Evolutionary conservation across 2,888 invertebrate species (phyloP).

Genomic region (Crematogaster levior): DNA sequence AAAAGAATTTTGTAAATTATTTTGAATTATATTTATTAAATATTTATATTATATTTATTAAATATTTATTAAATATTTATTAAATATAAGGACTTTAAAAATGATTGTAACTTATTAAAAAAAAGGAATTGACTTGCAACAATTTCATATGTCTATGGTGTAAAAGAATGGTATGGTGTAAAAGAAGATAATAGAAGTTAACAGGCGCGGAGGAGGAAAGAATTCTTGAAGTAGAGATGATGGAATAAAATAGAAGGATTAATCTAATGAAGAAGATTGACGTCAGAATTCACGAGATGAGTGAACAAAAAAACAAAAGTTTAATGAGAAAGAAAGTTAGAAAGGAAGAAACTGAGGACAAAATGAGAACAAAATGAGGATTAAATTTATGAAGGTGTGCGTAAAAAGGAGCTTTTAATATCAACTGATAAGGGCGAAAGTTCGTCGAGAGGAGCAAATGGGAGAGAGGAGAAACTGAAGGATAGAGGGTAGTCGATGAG

Average conservation of each 20-base stretch:
- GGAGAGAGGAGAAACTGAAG: too few species aligned
- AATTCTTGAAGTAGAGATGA: neutral
- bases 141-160: neutral
- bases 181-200: neutral
- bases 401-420: constrained; percentile 1
- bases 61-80: too few species aligned
- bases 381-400: neutral
- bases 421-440: constrained; percentile 19
- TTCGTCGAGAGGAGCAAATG: neutral
- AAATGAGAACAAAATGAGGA: neutral
- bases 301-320: constrained; percentile 11
- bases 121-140: neutral
- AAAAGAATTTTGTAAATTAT: neutral
- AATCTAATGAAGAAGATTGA: constrained; percentile 4
- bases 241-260: neutral
- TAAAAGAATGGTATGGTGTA: neutral
- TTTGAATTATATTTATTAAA: constrained; percentile 10
- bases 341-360: neutral
- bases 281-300: neutral
- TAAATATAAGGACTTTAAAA: neutral
- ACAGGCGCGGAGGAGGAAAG: neutral
- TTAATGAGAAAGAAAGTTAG: neutral
- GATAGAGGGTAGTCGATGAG: neutral
- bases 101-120: neutral
- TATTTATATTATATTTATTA: too few species aligned